A percentile compares a stretch with the other conserved stretches of the same genome.
phyloP scores from a whole-genome alignment of 2,888 invertebrate species.

The Lasioglossum figueresi region DNA sequence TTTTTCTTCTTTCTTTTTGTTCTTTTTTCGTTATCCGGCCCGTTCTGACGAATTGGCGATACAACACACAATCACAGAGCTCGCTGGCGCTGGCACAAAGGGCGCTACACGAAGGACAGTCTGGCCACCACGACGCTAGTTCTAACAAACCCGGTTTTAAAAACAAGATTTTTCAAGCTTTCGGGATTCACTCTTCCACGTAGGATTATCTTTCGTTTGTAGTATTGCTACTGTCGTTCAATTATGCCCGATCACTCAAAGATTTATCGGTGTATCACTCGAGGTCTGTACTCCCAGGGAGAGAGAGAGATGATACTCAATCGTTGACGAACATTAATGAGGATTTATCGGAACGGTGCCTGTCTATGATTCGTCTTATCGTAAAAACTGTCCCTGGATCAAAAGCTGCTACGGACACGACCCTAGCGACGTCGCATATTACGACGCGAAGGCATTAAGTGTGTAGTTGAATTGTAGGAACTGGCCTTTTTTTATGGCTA shows the following conservation, averaged over 20 bases:
- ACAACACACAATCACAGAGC: conserved; percentile 84
- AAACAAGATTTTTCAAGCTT: conserved; percentile 93
- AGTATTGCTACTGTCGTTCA: conserved; percentile 59
- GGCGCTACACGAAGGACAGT: conserved; percentile 87
- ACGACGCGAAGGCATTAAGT: conserved; percentile 11
- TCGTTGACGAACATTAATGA: conserved; percentile 13
- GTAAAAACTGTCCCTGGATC: conserved; percentile 9
- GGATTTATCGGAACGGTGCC: conserved; percentile 6
- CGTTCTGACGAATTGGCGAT: conserved; percentile 79
- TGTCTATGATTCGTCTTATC: not conserved
- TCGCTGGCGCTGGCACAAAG: conserved; percentile 87
- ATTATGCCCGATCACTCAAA: conserved; percentile 44
- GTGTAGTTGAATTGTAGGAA: conserved; percentile 40
- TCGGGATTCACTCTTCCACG: conserved; percentile 90
- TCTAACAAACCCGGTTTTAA: conserved; percentile 91
- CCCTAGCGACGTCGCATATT: not conserved
- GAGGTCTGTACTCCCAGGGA: conserved; percentile 37
- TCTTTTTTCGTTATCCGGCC: conserved; percentile 83
- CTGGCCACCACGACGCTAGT: conserved; percentile 83
- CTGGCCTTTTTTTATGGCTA: conserved; percentile 36
- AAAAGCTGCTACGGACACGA: conserved; percentile 11
- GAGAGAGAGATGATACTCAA: conserved; percentile 23
- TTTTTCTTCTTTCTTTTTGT: conserved; percentile 82
- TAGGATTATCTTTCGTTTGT: conserved; percentile 71
- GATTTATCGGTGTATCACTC: conserved; percentile 40